phyloP scores from a whole-genome alignment of 2,113 vertebrate species.

The Noturus placidus region DNA sequence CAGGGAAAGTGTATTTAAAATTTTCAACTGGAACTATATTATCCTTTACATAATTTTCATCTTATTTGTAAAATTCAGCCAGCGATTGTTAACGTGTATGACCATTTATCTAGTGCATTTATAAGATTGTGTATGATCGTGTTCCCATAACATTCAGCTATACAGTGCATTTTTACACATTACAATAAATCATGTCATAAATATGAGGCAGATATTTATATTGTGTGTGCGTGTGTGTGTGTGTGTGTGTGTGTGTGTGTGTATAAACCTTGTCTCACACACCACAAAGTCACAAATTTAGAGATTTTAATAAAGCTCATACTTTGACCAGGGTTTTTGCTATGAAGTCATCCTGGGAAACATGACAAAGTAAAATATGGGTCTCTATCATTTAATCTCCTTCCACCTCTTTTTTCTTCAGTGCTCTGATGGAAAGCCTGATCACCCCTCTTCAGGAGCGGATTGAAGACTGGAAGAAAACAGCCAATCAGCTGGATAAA shows the following conservation, averaged over 20 bases:
- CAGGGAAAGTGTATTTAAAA: background rate
- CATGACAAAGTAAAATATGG: background rate
- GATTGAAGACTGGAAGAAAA: slow-evolving; percentile 98
- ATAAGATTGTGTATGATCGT: background rate
- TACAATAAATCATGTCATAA: background rate
- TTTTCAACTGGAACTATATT: background rate
- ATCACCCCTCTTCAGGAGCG: slow-evolving; percentile 95
- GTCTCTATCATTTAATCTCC: background rate
- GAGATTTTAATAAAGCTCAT: background rate
- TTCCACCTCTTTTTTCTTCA: slow-evolving; percentile 55
- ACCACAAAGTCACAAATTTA: background rate
- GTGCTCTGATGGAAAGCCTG: slow-evolving; percentile 94
- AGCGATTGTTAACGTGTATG: background rate
- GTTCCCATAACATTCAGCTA: background rate
- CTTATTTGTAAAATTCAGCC: background rate
- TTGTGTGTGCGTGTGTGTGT: background rate
- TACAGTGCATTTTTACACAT: background rate
- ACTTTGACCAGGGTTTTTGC: background rate
- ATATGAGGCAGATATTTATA: background rate
- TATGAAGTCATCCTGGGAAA: slow-evolving; percentile 12
- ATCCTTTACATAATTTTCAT: background rate
- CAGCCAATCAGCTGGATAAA: slow-evolving; percentile 93
- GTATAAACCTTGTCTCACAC: background rate
- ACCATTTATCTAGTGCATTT: background rate
- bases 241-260: too few species aligned